Evolutionary conservation across 2,113 vertebrate species (phyloP).

Genomic region (Boleophthalmus pectinirostris): DNA sequence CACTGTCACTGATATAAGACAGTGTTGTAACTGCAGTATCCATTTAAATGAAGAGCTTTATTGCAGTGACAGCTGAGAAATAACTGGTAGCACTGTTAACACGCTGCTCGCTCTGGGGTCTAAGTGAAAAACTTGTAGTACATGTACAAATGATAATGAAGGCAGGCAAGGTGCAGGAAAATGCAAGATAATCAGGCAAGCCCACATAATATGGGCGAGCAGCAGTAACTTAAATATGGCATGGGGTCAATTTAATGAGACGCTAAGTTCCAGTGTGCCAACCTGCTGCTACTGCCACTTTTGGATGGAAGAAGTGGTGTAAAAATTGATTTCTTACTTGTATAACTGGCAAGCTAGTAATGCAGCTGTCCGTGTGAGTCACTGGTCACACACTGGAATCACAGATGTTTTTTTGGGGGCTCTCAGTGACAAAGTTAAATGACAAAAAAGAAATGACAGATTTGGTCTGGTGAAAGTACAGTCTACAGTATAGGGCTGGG

Average conservation of each 20-base stretch:
- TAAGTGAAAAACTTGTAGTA: conserved; percentile 27
- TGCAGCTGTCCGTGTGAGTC: background rate
- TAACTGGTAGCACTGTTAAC: conserved; percentile 8
- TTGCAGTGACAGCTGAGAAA: conserved; percentile 13
- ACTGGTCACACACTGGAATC: background rate
- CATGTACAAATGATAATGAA: conserved; percentile 36
- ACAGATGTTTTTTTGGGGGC: background rate
- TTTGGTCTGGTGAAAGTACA: background rate
- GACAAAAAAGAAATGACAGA: background rate
- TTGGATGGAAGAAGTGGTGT: conserved; percentile 51
- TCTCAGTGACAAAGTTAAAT: background rate
- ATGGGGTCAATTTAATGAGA: conserved; percentile 70
- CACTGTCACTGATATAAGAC: background rate
- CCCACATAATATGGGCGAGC: conserved; percentile 43
- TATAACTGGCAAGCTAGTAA: conserved; percentile 48
- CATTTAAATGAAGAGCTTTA: conserved; percentile 7
- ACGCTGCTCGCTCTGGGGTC: conserved; percentile 22
- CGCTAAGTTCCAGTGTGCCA: conserved; percentile 55
- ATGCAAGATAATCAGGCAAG: conserved; percentile 33
- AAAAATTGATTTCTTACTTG: conserved; percentile 55
- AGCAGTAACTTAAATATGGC: conserved; percentile 48
- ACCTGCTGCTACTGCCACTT: conserved; percentile 58
- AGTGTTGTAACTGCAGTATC: background rate
- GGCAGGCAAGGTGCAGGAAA: conserved; percentile 9
- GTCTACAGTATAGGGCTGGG: background rate